Percentiles rank a stretch among this genome's conserved stretches.
Conservation (phyloP, 1,140 invertebrate species). For the Lepidostoma basale region DNA sequence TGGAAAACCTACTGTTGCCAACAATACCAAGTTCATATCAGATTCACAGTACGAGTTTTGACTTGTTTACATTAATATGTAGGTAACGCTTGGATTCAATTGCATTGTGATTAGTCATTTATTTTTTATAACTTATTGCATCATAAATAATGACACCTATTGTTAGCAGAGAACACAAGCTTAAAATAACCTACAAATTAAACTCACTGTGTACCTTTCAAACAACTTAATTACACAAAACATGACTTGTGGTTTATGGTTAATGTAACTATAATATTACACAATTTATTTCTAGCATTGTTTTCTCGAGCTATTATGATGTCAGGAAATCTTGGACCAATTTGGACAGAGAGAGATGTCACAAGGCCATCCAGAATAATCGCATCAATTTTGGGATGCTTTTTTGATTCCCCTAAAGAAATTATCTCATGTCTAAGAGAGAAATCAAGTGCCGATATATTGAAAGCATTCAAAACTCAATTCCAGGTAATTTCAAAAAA, state of each 20-base stretch:
- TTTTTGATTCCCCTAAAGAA: slow-evolving; percentile 48
- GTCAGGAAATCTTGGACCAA: slow-evolving; percentile 70
- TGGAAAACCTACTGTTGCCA: not conserved
- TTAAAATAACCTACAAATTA: no score
- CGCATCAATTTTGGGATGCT: slow-evolving; percentile 61
- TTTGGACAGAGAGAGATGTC: slow-evolving; percentile 63
- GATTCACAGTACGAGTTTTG: not conserved
- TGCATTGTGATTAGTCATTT: no score
- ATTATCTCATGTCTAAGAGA: slow-evolving; percentile 69
- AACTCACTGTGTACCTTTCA: no score
- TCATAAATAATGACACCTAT: no score
- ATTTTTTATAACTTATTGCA: no score
- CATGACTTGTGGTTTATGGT: not conserved
- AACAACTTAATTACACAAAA: no score
- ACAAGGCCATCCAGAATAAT: slow-evolving; percentile 66
- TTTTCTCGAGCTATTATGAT: slow-evolving; percentile 74
- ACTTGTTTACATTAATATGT: no score
- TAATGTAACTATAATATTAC: no score
- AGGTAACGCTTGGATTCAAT: no score
- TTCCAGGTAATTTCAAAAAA: slow-evolving; percentile 57
- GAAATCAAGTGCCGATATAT: slow-evolving; percentile 60
- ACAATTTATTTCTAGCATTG: slow-evolving; percentile 56
- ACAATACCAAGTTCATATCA: not conserved
- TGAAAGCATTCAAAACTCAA: slow-evolving; percentile 65
- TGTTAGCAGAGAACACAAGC: no score